These are phyloP conservation scores for Drosophila paramelanica DNA, from an alignment of 2,888 invertebrate species.

Conservation along the genomic window DNA sequence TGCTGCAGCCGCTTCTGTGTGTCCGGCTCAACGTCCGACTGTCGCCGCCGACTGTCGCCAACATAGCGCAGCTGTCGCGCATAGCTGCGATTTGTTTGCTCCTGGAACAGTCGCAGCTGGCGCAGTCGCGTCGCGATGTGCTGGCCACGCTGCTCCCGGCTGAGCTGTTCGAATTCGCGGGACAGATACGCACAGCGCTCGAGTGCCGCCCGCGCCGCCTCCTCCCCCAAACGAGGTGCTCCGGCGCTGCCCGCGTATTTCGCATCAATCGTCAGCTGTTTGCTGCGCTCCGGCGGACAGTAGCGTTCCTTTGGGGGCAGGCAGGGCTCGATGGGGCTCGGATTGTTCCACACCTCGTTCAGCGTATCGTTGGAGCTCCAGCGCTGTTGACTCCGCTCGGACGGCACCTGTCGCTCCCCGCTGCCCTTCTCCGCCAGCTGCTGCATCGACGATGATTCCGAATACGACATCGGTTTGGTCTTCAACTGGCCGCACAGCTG, in stretches of 20 bases:
- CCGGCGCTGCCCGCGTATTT: slow-evolving; percentile 10
- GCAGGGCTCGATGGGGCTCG: neutral
- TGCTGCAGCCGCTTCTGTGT: neutral
- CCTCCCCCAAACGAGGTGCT: neutral
- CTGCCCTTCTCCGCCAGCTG: neutral
- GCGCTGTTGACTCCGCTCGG: neutral
- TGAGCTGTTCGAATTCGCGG: slow-evolving; percentile 11
- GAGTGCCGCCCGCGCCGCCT: accelerated
- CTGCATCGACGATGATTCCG: neutral
- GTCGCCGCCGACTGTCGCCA: no score
- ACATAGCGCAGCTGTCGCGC: neutral
- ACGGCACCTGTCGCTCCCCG: neutral
- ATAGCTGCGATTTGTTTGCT: neutral
- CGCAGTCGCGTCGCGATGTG: slow-evolving; percentile 16
- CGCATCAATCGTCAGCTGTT: slow-evolving; percentile 15
- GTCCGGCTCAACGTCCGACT: no score
- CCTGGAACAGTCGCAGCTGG: slow-evolving; percentile 32
- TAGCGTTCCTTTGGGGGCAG: no score
- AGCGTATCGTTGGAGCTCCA: slow-evolving; percentile 15
- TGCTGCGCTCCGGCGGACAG: accelerated
- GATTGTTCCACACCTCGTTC: slow-evolving; percentile 35
- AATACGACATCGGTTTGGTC: neutral
- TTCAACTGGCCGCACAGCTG: neutral
- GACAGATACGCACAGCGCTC: neutral
- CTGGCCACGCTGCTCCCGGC: neutral